Percentiles rank a stretch among this genome's conserved stretches.
These are phyloP conservation scores for Drepanosiphum platanoidis DNA, from an alignment of 2,888 invertebrate genomes.

Conservation along the genomic window DNA sequence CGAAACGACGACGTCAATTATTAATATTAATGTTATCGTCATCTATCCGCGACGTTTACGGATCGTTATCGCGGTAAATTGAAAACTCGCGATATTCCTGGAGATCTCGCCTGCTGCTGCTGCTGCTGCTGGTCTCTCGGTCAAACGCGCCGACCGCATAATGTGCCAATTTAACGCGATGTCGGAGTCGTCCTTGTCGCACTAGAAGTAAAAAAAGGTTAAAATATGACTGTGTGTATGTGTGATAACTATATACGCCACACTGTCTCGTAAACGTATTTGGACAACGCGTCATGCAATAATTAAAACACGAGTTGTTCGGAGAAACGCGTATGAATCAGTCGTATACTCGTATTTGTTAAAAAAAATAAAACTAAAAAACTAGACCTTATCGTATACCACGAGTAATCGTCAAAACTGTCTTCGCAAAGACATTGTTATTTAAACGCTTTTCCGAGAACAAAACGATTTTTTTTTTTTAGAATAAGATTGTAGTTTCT, in stretches of 20 bases:
- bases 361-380: too few species aligned
- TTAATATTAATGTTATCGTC: neutral
- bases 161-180: conserved; percentile 4
- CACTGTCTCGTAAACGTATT: neutral
- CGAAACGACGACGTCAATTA: conserved; percentile 13
- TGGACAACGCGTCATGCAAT: neutral
- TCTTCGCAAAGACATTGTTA: neutral
- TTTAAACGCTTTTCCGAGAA: neutral
- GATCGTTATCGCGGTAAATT: conserved; percentile 34
- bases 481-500: too few species aligned
- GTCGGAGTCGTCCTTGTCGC: neutral
- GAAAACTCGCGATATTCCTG: too few species aligned
- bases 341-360: too few species aligned
- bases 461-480: neutral
- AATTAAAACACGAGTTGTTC: conserved; percentile 14
- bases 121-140: too few species aligned
- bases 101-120: too few species aligned
- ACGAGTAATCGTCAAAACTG: neutral
- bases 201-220: conserved; percentile 1
- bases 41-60: too few species aligned
- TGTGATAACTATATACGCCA: neutral
- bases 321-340: conserved; percentile 25
- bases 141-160: neutral
- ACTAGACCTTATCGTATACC: neutral
- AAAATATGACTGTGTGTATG: neutral